Percentiles rank a stretch among this genome's conserved stretches.
These are phyloP conservation scores for Dioctria linearis DNA, from an alignment of 2,888 invertebrate species.

Conservation along the genomic window DNA sequence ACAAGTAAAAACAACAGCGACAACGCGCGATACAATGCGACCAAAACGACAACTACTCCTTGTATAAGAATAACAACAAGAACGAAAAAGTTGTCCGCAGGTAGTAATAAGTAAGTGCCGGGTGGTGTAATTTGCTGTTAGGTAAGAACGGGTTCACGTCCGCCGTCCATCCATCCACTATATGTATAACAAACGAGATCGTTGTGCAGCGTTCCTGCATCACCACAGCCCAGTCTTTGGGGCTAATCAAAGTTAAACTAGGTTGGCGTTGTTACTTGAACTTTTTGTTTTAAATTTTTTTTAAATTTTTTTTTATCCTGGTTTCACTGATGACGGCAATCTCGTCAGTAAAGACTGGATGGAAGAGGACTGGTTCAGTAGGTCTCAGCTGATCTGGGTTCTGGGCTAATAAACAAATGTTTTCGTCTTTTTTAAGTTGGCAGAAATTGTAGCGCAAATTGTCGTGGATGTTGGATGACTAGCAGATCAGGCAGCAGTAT, in stretches of 20 bases:
- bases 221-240: conserved; percentile 20
- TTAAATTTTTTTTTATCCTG: conserved; percentile 33
- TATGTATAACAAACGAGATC: conserved; percentile 43
- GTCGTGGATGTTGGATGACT: conserved; percentile 47
- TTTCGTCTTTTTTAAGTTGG: conserved; percentile 39
- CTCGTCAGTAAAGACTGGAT: conserved; percentile 51
- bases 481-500: conserved; percentile 10
- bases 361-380: conserved; percentile 57
- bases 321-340: conserved; percentile 52
- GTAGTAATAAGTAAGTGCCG: conserved; percentile 43
- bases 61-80: conserved; percentile 33
- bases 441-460: conserved; percentile 54
- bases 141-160: conserved; percentile 54
- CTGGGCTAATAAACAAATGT: conserved; percentile 45
- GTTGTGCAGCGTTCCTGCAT: conserved; percentile 32
- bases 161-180: conserved; percentile 45
- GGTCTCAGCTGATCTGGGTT: conserved; percentile 57
- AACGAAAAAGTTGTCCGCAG: conserved; percentile 30
- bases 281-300: conserved; percentile 23
- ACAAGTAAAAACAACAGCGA: conserved; percentile 37
- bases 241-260: conserved; percentile 50
- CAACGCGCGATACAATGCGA: conserved; percentile 44
- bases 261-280: conserved; percentile 52
- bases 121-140: conserved; percentile 54
- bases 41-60: conserved; percentile 25